Percentiles rank a stretch among this genome's conserved stretches.
Evolutionary conservation across 2,888 invertebrate species (phyloP).

Genomic region (Ceramica pisi): DNA sequence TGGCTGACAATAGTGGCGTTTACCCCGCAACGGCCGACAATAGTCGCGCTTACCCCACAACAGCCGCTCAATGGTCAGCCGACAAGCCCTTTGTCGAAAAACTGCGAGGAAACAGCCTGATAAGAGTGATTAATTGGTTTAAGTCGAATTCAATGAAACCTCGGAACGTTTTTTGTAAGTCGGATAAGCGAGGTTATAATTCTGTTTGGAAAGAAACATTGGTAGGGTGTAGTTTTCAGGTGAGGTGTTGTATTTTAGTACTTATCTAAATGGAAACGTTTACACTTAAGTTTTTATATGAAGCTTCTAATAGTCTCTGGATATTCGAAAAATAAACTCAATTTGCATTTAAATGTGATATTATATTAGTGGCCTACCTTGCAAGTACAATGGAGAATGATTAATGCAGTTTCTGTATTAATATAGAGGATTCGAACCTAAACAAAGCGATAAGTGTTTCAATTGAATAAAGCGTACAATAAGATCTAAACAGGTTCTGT

Average conservation of each 20-base stretch:
- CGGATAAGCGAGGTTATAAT: constrained; percentile 76
- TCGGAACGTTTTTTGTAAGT: constrained; percentile 77
- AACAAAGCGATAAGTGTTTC: constrained; percentile 54
- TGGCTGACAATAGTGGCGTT: constrained; percentile 79
- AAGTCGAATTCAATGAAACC: constrained; percentile 89
- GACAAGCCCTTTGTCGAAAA: constrained; percentile 82
- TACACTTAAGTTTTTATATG: too few species aligned
- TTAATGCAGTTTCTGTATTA: constrained; percentile 36
- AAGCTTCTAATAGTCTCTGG: too few species aligned
- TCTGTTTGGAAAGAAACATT: constrained; percentile 65
- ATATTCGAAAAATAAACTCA: constrained; percentile 19
- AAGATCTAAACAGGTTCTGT: constrained; percentile 75
- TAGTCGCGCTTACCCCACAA: constrained; percentile 82
- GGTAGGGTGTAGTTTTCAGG: constrained; percentile 12
- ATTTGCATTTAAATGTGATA: constrained; percentile 30
- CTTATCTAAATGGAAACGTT: neutral
- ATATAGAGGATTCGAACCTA: constrained; percentile 42
- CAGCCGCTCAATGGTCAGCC: constrained; percentile 83
- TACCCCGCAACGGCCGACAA: constrained; percentile 79
- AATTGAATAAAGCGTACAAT: constrained; percentile 68
- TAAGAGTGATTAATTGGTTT: constrained; percentile 90
- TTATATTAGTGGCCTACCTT: constrained; percentile 1
- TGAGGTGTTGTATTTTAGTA: constrained; percentile 6
- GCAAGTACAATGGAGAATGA: constrained; percentile 28
- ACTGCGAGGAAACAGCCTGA: constrained; percentile 85